phyloP scores from a whole-genome alignment of 37 sponge, comb jelly and placozoan species.

The Ianthella basta region DNA sequence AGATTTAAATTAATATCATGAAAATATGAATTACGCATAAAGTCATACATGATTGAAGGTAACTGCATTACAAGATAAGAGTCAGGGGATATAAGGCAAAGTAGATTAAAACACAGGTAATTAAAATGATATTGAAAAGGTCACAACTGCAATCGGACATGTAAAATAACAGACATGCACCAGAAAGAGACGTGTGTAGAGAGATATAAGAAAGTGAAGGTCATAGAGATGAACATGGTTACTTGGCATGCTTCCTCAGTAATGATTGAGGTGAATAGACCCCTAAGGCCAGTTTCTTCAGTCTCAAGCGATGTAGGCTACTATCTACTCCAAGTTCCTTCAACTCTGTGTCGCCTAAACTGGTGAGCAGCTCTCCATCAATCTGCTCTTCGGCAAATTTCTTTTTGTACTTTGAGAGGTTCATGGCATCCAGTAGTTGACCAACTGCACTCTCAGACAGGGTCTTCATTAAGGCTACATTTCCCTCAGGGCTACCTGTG shows the following conservation, averaged over 20 bases:
- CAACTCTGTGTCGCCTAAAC: slow-evolving; percentile 16
- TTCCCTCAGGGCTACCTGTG: neutral
- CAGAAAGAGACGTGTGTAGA: too few species aligned
- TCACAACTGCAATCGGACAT: too few species aligned
- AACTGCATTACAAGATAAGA: too few species aligned
- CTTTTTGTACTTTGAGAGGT: slow-evolving; percentile 19
- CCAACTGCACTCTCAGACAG: neutral
- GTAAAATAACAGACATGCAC: too few species aligned
- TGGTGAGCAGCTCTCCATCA: slow-evolving; percentile 20
- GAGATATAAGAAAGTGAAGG: too few species aligned
- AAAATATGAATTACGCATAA: too few species aligned
- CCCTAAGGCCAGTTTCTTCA: neutral
- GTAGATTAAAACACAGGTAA: too few species aligned
- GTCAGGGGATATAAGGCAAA: too few species aligned
- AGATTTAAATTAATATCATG: too few species aligned
- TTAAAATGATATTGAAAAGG: too few species aligned
- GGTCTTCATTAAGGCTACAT: neutral
- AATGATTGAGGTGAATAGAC: neutral
- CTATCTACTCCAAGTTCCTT: slow-evolving; percentile 20
- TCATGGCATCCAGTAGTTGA: slow-evolving; percentile 19
- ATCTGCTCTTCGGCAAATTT: slow-evolving; percentile 6
- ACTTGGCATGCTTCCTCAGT: neutral
- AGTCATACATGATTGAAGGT: too few species aligned
- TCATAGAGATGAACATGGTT: too few species aligned
- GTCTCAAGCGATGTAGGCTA: slow-evolving; percentile 19